Percentiles rank a stretch among this genome's conserved stretches.
Evolutionary conservation across 2,888 invertebrate species (phyloP).

Genomic region (Mythimna impura): DNA sequence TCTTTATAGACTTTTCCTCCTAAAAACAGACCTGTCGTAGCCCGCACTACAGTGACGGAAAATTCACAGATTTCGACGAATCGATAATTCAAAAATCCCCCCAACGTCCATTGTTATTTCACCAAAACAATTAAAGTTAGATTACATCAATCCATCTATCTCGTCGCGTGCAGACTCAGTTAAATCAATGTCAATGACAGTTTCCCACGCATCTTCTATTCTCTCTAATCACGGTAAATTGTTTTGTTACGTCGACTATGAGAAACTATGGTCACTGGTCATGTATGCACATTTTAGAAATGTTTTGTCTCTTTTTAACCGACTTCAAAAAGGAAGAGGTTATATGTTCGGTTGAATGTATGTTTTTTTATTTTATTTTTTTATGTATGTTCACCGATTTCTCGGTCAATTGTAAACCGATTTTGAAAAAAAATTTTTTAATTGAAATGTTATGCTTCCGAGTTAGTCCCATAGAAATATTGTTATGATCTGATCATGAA

Average conservation of each 20-base stretch:
- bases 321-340: too few relatives aligned
- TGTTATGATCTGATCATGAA: too few relatives aligned
- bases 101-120: constrained; percentile 12
- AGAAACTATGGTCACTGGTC: constrained; percentile 55
- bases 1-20: neutral
- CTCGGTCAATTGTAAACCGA: too few relatives aligned
- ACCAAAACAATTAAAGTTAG: constrained; percentile 42
- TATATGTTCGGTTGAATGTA: too few relatives aligned
- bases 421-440: too few relatives aligned
- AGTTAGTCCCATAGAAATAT: too few relatives aligned
- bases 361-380: too few relatives aligned
- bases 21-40: neutral
- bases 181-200: constrained; percentile 59
- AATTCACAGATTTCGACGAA: neutral
- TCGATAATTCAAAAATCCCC: neutral
- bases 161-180: constrained; percentile 48
- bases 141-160: constrained; percentile 49
- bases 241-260: constrained; percentile 47
- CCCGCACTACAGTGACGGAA: too few relatives aligned
- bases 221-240: constrained; percentile 55
- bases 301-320: constrained; percentile 39
- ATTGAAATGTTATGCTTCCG: too few relatives aligned
- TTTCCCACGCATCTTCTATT: constrained; percentile 59
- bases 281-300: constrained; percentile 40
- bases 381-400: too few relatives aligned